Evolutionary conservation across 2,888 invertebrate species (phyloP).

Genomic region (Meliscaeva auricollis): DNA sequence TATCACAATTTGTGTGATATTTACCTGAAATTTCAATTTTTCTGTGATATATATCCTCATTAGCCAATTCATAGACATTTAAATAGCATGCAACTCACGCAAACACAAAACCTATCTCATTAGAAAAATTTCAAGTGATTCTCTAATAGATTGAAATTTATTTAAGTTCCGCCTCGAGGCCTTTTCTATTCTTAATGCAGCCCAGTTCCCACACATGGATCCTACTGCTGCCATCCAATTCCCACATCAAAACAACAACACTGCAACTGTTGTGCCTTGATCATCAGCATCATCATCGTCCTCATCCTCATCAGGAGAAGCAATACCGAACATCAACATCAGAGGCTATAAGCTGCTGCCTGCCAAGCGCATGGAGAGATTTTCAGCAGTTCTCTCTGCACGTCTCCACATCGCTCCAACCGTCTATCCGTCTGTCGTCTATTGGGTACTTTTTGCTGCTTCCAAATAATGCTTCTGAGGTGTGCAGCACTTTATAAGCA

Average conservation of each 20-base stretch:
- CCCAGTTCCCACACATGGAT: conserved; percentile 62
- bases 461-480: conserved; percentile 74
- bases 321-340: conserved; percentile 51
- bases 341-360: conserved; percentile 33
- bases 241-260: conserved; percentile 50
- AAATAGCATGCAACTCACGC: neutral
- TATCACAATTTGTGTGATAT: no score
- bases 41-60: neutral
- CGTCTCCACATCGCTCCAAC: conserved; percentile 23
- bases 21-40: neutral
- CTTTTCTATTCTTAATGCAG: neutral
- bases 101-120: neutral
- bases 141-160: neutral
- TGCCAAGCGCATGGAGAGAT: conserved; percentile 41
- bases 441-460: conserved; percentile 30
- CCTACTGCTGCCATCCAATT: conserved; percentile 41
- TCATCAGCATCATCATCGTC: conserved; percentile 64
- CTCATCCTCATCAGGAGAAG: conserved; percentile 29
- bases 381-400: conserved; percentile 38
- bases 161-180: neutral
- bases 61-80: no score
- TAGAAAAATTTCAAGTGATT: neutral
- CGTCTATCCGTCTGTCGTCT: conserved; percentile 28
- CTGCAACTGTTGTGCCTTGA: conserved; percentile 69
- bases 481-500: conserved; percentile 74